Conservation (phyloP, 2,888 invertebrate genomes). For the Aphodius granarius region DNA sequence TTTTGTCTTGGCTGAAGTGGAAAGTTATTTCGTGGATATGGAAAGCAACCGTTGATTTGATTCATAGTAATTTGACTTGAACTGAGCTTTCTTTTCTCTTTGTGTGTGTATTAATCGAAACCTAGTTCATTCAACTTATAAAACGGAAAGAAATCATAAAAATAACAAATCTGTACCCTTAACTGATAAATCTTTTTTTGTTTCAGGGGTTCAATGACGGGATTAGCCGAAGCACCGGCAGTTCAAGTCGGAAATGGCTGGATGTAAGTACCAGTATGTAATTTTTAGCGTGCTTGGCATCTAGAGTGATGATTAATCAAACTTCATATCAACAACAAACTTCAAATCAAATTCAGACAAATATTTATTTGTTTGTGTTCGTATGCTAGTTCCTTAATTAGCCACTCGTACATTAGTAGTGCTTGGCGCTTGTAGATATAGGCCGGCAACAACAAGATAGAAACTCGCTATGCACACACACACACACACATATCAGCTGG, state of each 20-base stretch:
- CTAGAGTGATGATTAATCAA: neutral
- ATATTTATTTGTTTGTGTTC: no score
- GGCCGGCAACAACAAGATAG: neutral
- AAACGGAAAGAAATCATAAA: neutral
- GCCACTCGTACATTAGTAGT: neutral
- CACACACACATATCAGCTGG: neutral
- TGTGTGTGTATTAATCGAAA: no score
- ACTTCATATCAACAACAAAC: no score
- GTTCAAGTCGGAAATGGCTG: conserved; percentile 59
- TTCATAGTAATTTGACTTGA: no score
- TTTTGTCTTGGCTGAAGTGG: no score
- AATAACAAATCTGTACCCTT: no score
- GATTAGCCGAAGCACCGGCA: conserved; percentile 56
- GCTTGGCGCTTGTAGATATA: neutral
- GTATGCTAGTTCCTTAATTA: neutral
- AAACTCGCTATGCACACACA: neutral
- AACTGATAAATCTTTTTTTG: conserved; percentile 31
- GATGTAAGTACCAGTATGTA: conserved; percentile 56
- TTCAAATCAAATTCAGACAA: no score
- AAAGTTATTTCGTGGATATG: no score
- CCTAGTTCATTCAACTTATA: neutral
- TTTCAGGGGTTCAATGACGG: conserved; percentile 58
- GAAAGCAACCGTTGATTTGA: no score
- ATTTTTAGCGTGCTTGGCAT: neutral
- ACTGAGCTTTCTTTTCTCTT: no score